phyloP scores from a whole-genome alignment of 2,113 vertebrate species.

The Jacana jacana region DNA sequence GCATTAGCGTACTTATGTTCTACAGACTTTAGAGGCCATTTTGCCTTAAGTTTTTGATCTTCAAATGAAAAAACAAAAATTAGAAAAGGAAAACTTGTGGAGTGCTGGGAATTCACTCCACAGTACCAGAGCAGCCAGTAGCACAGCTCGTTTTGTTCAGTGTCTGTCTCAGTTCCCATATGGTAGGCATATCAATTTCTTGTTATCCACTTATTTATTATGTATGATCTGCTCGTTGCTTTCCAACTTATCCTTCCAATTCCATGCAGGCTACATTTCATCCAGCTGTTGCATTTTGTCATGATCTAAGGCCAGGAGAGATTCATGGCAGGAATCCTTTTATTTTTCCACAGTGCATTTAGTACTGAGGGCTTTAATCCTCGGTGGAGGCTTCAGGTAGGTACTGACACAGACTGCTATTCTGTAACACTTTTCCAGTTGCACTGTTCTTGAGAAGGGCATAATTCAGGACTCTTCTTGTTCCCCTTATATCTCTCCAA shows the following conservation, averaged over 20 bases:
- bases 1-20: not conserved
- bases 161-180: not conserved
- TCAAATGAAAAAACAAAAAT: not conserved
- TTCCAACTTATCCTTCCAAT: constrained; percentile 24
- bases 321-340: not conserved
- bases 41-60: not conserved
- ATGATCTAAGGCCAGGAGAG: not conserved
- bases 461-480: not conserved
- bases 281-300: constrained; percentile 36
- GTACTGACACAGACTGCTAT: not conserved
- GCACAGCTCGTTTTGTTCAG: not conserved
- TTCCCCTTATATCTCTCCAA: not conserved
- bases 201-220: constrained; percentile 58
- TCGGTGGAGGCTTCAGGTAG: not conserved
- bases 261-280: constrained; percentile 32
- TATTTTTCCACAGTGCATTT: not conserved
- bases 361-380: not conserved
- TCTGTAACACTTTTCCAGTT: not conserved
- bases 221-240: constrained; percentile 34
- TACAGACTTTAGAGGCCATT: not conserved
- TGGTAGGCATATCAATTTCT: constrained; percentile 53
- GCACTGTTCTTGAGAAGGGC: not conserved
- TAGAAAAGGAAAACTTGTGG: not conserved
- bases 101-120: not conserved
- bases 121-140: not conserved